A percentile compares a stretch with the other conserved stretches of the same genome.
phyloP scores from a whole-genome alignment of 2,888 invertebrate species.

The Cryptocheilus praepositus region DNA sequence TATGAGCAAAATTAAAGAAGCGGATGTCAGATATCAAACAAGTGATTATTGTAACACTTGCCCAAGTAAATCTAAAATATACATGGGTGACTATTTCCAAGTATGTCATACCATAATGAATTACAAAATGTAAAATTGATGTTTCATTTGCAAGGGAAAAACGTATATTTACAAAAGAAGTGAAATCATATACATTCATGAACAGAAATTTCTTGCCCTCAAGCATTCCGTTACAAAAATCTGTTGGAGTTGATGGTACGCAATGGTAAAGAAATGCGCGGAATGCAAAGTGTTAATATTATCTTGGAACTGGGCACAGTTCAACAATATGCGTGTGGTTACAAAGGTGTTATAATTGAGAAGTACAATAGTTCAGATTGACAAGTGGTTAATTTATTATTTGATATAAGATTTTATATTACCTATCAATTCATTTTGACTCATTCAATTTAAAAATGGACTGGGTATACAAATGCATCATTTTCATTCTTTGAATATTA shows the following conservation, averaged over 20 bases:
- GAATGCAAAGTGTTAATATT: constrained; percentile 22
- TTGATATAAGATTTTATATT: too few relatives aligned
- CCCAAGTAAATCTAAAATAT: constrained; percentile 38
- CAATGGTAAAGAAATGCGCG: constrained; percentile 19
- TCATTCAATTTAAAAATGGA: too few relatives aligned
- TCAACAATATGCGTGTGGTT: too few relatives aligned
- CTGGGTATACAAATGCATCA: too few relatives aligned
- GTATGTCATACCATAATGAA: constrained; percentile 35
- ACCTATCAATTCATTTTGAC: too few relatives aligned
- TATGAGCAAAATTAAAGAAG: constrained; percentile 28
- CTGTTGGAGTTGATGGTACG: constrained; percentile 26
- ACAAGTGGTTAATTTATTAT: too few relatives aligned
- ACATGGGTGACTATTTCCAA: constrained; percentile 39
- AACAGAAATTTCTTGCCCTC: constrained; percentile 14
- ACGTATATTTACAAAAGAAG: constrained; percentile 21
- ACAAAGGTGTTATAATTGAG: too few relatives aligned
- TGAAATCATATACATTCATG: constrained; percentile 20
- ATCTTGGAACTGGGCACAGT: too few relatives aligned
- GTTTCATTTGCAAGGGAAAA: constrained; percentile 15
- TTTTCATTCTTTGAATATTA: too few relatives aligned
- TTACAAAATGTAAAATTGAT: constrained; percentile 30
- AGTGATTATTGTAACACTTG: constrained; percentile 43
- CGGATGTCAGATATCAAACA: constrained; percentile 38
- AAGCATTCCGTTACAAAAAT: constrained; percentile 23
- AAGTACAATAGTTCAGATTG: too few relatives aligned